Conservation (phyloP, 2,888 invertebrate genomes). For the Agapostemon virescens region DNA sequence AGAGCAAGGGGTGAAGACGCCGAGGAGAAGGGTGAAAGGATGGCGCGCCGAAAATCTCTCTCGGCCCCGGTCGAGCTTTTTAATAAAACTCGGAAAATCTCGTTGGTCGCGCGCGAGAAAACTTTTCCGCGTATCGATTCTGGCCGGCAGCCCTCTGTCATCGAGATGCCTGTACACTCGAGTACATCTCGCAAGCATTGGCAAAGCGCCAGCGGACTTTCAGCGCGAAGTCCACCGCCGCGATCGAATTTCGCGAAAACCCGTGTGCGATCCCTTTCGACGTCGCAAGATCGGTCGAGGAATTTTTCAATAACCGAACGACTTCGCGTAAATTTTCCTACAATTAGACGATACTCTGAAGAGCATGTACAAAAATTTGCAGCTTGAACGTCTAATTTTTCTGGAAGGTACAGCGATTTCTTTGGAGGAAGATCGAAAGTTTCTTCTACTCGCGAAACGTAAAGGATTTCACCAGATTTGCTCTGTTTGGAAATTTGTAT, state of each 20-base stretch:
- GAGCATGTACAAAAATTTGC: background rate
- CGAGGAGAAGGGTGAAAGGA: too few species aligned
- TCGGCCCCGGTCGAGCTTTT: background rate
- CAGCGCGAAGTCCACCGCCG: background rate
- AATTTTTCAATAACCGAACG: background rate
- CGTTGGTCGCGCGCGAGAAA: background rate
- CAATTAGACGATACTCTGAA: rapidly evolving
- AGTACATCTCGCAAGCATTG: background rate
- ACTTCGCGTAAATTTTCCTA: background rate
- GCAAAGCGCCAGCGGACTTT: background rate
- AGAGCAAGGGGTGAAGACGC: too few species aligned
- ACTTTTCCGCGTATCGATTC: conserved; percentile 20
- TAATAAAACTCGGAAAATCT: conserved; percentile 12
- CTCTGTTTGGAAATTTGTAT: background rate
- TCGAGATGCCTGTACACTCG: background rate
- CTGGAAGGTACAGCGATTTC: background rate
- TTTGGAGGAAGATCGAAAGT: too few species aligned
- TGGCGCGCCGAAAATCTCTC: background rate
- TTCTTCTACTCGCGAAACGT: too few species aligned
- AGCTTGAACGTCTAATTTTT: background rate
- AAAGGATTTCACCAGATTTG: background rate
- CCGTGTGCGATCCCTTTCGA: too few species aligned
- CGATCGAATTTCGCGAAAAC: background rate
- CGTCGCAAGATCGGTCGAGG: background rate
- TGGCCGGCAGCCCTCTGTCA: conserved; percentile 1